Base-by-base conservation (phyloP, 2,888 invertebrate genomes). In the Anagyrus pseudococci region DNA sequence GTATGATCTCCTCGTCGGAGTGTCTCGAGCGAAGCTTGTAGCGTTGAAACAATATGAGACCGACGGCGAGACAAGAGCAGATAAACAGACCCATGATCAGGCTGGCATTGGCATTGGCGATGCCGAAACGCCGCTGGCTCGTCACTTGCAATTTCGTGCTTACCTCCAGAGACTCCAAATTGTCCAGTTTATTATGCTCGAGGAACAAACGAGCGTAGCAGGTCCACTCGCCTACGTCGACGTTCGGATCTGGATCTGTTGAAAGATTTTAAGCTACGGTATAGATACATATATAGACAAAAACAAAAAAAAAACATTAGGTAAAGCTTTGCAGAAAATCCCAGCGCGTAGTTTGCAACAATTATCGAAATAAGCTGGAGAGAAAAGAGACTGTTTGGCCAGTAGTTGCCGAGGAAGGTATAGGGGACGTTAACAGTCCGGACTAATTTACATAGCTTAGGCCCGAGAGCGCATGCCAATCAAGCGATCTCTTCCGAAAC, bases 201-300 rank as follows among this genome's bases (percentile, higher is more conserved):
- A n/a, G n/a, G 25, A 4, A 19, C 23, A 66, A 64, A 10, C 62
- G 59, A 7, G 64, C 66, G 13, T 43, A 48, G 23, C 68, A 68
- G 1, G 33, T 37, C 68, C 68, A 68, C 4, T 46, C 13, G 17
- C 68, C 68, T 8, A 66, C 13, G 40, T 68, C 68, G 3, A 53
- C 48, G 1, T 48, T 15, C 17, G 15, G 2, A 43, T 43, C 17
- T 17, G 1, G 19, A 43, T 22, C 20, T 46, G 46, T 23, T 6
- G 22, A 46, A 2, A 46, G n/a, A n/a, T n/a, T n/a, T n/a, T n/a
- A n/a, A n/a, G n/a, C n/a, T n/a, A n/a, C n/a, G n/a, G n/a, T n/a
- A n/a, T 43, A 17, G 6, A 17, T 6, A 43, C 6, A 43, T 10
- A 15, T 43, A 17, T 6, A 43, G 6, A 6, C 43, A 43, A 43